A percentile compares a stretch with the other conserved stretches of the same genome.
Evolutionary conservation across 2,113 vertebrate genomes (phyloP).

Genomic region (Salvelinus fontinalis): DNA sequence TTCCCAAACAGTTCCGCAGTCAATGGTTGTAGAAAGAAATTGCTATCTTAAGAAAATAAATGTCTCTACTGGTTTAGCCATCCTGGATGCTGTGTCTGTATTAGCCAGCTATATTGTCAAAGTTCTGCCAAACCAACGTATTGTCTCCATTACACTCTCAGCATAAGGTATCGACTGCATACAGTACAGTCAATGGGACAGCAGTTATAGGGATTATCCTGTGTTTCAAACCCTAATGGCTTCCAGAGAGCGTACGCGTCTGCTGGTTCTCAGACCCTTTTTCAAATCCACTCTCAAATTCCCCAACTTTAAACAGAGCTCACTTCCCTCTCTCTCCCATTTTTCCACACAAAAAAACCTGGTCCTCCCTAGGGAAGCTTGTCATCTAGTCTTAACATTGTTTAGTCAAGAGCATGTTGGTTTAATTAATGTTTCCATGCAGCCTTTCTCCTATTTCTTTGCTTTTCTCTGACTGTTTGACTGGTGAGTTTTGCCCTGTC

Average conservation of each 20-base stretch:
- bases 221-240: constrained; percentile 12
- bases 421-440: constrained; percentile 50
- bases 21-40: background rate
- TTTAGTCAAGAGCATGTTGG: constrained; percentile 46
- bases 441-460: constrained; percentile 29
- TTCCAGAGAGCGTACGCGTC: constrained; percentile 11
- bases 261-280: constrained; percentile 6
- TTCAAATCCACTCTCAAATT: constrained; percentile 8
- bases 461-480: constrained; percentile 36
- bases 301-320: constrained; percentile 3
- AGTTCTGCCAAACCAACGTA: background rate
- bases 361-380: constrained; percentile 17
- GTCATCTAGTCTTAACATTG: constrained; percentile 14
- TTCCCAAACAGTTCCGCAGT: background rate
- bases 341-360: constrained; percentile 12
- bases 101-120: background rate
- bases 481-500: constrained; percentile 32
- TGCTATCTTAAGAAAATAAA: background rate
- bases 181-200: background rate
- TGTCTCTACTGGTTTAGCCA: background rate
- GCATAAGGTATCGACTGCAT: background rate
- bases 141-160: background rate
- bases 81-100: background rate
- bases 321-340: background rate
- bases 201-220: background rate